Percentiles rank a stretch among this genome's conserved stretches.
phyloP scores from a whole-genome alignment of 2,888 invertebrate genomes.

The Phyto melanocephala region DNA sequence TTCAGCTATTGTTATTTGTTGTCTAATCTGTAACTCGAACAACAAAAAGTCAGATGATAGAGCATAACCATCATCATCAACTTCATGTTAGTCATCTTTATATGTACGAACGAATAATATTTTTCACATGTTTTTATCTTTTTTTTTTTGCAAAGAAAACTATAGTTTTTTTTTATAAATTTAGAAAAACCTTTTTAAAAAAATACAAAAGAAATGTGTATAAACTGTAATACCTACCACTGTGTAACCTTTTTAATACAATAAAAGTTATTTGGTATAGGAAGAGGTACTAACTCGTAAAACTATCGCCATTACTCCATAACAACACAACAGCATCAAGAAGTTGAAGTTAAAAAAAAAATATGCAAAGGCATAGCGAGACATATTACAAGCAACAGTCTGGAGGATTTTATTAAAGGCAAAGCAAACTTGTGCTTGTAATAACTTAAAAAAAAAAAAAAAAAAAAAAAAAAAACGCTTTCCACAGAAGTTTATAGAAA shows the following conservation, averaged over 20 bases:
- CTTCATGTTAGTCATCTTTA: slow-evolving; percentile 3
- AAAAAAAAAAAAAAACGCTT: too few relatives aligned
- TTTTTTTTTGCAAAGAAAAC: background rate
- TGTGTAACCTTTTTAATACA: slow-evolving; percentile 59
- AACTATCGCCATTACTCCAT: slow-evolving; percentile 41
- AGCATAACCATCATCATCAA: slow-evolving; percentile 22
- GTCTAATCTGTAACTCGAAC: slow-evolving; percentile 38
- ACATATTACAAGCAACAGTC: background rate
- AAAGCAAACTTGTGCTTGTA: too few relatives aligned
- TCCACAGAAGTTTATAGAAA: too few relatives aligned
- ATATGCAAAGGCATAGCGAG: background rate
- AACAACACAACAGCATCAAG: slow-evolving; percentile 16
- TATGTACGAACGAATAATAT: slow-evolving; percentile 16
- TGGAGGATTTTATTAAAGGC: background rate
- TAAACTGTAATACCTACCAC: slow-evolving; percentile 58
- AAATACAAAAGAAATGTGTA: slow-evolving; percentile 8
- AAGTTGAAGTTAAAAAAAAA: background rate
- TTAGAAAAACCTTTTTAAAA: background rate
- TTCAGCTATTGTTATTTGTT: slow-evolving; percentile 25
- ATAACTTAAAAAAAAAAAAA: too few relatives aligned
- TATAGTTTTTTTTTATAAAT: slow-evolving; percentile 24
- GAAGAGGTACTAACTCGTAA: slow-evolving; percentile 21
- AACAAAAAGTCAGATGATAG: background rate
- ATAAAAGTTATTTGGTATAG: slow-evolving; percentile 18
- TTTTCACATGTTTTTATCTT: slow-evolving; percentile 47